Evolutionary conservation across 2,888 invertebrate genomes (phyloP), one percentile per base, ranked within the genome.

Genomic region (Lacanobia wlatinum): DNA sequence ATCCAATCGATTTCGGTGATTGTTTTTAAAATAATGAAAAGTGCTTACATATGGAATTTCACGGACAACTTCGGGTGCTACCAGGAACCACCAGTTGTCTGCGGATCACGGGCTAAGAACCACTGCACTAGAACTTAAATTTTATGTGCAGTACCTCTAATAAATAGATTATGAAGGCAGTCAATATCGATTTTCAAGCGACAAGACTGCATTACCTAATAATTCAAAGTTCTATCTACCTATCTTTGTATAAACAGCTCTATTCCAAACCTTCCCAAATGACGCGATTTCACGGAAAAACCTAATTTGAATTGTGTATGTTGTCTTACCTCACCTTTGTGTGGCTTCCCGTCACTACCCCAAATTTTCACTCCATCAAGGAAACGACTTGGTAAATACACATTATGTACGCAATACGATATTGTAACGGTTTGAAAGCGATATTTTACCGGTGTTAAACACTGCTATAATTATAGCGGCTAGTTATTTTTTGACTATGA

Each of bases 251-350:
- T 8, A 16, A 2, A 48, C 48, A 18, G 2, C 48, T 48, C 48
- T 50, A 50, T 58, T 50, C 8, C 18, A 65, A 72, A 76, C 58
- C 66, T 68, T 64, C 23, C 46, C 59, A 63, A 40, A 60, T 64
- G 34, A 67, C 62, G 80, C 80, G 73, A 75, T 86, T 88, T 89
- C 87, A 89, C 87, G 89, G 85, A 89, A 92, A 90, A 90, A 85
- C 82, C 88, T 90, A 90, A 91, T 92, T 91, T 89, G 87, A 89
- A 87, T 87, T 87, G 78, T 84, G 82, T 82, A 84, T 83, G 87
- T 88, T 88, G 88, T 87, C 87, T 89, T 87, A 87, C 86, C 93
- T 82, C 92, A 89, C 93, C 94, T 93, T 92, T 94, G 89, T 94
- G 92, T 91, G 90, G 87, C 91, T 92, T 92, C 91, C 88, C 87